Conservation (phyloP, 2,113 vertebrate species). For the Bambusicola thoracicus region DNA sequence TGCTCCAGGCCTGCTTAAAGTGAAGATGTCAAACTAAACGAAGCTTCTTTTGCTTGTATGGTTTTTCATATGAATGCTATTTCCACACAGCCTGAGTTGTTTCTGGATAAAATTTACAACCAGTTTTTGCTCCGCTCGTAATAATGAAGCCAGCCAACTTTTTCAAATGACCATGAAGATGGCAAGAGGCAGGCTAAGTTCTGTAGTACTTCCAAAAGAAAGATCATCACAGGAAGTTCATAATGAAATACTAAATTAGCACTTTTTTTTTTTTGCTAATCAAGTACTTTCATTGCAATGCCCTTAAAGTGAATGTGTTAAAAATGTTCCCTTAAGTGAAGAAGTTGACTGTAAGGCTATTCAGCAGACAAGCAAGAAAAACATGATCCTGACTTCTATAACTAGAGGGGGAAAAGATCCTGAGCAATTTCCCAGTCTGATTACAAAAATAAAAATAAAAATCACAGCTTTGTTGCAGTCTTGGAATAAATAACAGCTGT, state of each 20-base stretch:
- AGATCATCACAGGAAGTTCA: neutral
- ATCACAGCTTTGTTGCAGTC: neutral
- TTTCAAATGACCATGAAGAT: neutral
- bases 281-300: neutral
- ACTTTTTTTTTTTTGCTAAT: neutral
- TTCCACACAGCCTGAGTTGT: neutral
- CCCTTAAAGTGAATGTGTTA: neutral
- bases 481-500: slow-evolving; percentile 4
- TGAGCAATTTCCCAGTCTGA: neutral
- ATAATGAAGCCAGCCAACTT: neutral
- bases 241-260: slow-evolving; percentile 7
- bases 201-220: neutral
- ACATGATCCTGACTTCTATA: neutral
- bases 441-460: neutral
- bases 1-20: neutral
- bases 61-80: neutral
- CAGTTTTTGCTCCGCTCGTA: neutral
- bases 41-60: neutral
- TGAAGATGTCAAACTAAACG: neutral
- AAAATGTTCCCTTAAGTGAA: neutral
- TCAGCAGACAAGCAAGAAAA: neutral
- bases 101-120: neutral
- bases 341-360: neutral
- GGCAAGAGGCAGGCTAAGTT: neutral
- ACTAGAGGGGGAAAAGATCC: neutral